Evolutionary conservation across 2,113 vertebrate species (phyloP).

Genomic region (Daubentonia madagascariensis): DNA sequence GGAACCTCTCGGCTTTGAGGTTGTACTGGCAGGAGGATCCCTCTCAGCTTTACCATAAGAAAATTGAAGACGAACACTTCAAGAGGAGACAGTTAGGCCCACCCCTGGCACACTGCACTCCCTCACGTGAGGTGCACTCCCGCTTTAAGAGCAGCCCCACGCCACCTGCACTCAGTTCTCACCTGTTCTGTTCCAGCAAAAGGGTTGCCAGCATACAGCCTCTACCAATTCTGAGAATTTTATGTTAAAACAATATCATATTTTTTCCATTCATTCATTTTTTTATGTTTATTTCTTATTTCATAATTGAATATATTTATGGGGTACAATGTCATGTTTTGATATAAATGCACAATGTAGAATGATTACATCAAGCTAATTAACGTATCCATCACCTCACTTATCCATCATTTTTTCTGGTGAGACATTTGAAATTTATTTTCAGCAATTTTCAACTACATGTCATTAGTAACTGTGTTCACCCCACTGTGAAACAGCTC

Average conservation of each 20-base stretch:
- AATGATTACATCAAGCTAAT: neutral
- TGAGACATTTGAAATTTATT: neutral
- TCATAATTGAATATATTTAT: neutral
- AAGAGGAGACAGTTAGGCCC: neutral
- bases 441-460: neutral
- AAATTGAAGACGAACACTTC: neutral
- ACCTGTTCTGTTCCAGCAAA: neutral
- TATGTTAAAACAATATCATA: neutral
- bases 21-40: neutral
- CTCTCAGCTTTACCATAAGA: neutral
- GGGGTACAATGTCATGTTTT: neutral
- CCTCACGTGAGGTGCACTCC: rapidly evolving
- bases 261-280: neutral
- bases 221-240: neutral
- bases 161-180: too few species aligned
- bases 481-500: neutral
- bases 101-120: too few species aligned
- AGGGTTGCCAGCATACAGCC: too few species aligned
- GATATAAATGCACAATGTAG: neutral
- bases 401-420: neutral
- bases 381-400: neutral
- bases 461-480: neutral
- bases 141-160: too few species aligned
- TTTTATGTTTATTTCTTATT: neutral
- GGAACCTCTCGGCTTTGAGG: neutral